Conservation (phyloP, 2,113 vertebrate genomes). For the Podarcis raffonei region DNA sequence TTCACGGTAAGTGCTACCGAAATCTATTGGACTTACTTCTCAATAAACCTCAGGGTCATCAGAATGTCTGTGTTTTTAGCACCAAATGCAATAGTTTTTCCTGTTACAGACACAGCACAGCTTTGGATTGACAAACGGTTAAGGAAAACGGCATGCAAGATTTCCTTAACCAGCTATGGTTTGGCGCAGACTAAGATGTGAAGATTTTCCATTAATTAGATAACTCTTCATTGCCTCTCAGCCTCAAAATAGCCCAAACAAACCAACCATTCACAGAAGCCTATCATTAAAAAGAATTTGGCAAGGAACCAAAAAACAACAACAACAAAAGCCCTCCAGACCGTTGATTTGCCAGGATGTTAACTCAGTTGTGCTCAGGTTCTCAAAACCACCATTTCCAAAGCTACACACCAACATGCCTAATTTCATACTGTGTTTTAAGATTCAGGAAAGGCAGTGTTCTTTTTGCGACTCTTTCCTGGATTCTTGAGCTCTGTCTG, state of each 20-base stretch:
- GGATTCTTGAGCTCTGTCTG: not conserved
- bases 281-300: slow-evolving; percentile 42
- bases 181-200: not conserved
- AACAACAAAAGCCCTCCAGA: not conserved
- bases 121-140: not conserved
- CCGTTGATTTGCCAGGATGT: slow-evolving; percentile 36
- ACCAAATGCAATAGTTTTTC: not conserved
- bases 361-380: not conserved
- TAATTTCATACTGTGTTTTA: not conserved
- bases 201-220: not conserved
- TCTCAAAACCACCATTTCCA: not conserved
- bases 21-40: not conserved
- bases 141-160: not conserved
- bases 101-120: not conserved
- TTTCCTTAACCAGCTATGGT: slow-evolving; percentile 11
- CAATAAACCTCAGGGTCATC: not conserved
- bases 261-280: not conserved
- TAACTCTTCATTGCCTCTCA: not conserved
- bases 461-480: not conserved
- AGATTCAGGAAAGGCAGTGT: not conserved
- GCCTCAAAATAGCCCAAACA: not conserved
- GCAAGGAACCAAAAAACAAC: slow-evolving; percentile 13
- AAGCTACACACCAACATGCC: not conserved
- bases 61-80: not conserved
- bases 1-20: not conserved